Base-by-base conservation (phyloP, 2,797 vertebrate species). In the Molossus molossus region DNA sequence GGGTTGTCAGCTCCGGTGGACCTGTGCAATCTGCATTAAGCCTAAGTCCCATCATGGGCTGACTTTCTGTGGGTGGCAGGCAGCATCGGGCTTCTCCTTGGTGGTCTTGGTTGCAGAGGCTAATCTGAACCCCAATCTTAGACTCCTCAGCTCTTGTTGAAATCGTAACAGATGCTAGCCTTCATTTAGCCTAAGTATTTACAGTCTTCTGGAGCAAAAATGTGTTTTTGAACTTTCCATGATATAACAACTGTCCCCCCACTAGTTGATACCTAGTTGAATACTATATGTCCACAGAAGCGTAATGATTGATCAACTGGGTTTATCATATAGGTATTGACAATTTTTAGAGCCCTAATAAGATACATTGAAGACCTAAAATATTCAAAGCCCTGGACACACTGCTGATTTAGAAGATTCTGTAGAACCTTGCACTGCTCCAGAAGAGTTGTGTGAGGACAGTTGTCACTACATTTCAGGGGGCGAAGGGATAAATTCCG, bases 171-270 rank as follows among this genome's bases (percentile, higher is more conserved):
- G 79, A 50, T 57, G 50, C 45, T 5, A 13, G 29, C 6, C 53
- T 92, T 84, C 67, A 57, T 9, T 82, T 87, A 73, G 27, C 18
- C 0, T 33, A 84, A 70, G 25, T 75, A 23, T 72, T 86, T 21
- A 75, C 7, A 87, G 85, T 83, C 25, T 60, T 55, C 81, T 77
- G 48, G 27, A 69, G 55, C 27, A 87, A 70, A 90, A 87, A 53
- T 37, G 53, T 80, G 21, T 2, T 83, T 92, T 80, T 57, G 29
- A 33, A 64, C 11, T 84, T 76, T 67, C 37, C n/a, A 60, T 10
- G 53, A 7, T 53, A 23, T 83, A 58, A n/a, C 50, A 90, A 58
- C 37, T 27, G 21, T 29, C 1, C 9, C 11, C 13, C 72, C 15
- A 40, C 60, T 33, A 75, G 27, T 60, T 76, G 75, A 84, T 27